Evolutionary conservation across 2,888 invertebrate genomes (phyloP), one percentile per base, ranked within the genome.

Genomic region (Scaptomyza caliginosa): DNA sequence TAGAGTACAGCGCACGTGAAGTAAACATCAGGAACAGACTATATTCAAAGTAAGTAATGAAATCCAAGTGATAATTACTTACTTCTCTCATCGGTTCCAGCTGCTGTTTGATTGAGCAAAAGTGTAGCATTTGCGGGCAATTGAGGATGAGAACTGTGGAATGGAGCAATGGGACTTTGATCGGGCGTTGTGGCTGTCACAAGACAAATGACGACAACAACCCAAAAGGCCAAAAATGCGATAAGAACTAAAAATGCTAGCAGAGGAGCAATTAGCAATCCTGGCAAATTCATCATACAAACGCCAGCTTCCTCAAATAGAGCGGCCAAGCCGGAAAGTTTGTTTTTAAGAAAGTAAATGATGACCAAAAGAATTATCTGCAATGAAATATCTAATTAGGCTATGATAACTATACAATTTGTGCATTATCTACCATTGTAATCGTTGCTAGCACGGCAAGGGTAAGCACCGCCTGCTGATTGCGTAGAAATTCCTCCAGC

Each of bases 261-360:
- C 11, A 96, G 90, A 0, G 97, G 97, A 88, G 98, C 98, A 38
- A 97, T 92, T 87, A 98, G 94, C 42, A 98, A 92, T 3, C 95
- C 94, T 0, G 98, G 98, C 77, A 98, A 93, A 77, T 95, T 94
- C 57, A 95, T 94, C 79, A 98, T 93, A 88, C 97, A 98, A 84
- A 95, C 94, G 11, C 97, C 96, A 1, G 98, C 97, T 92, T 98
- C 98, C 88, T 95, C 95, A 90, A 98, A 98, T 62, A 98, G 92
- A 17, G 95, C 94, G 0, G 97, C 95, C 80, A 98, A 92, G 86
- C 97, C 96, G 34, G 95, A 94, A 0, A 98, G 94, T 82, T 96
- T 94, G 79, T 96, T 95, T 50, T 97, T 93, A 92, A 97, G 93
- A 74, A 95, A 94, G 86, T 94, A 94, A 26, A 96, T 94, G 38